Conservation (phyloP, 2,888 invertebrate genomes). For the Rambutsinella grinnellia region DNA sequence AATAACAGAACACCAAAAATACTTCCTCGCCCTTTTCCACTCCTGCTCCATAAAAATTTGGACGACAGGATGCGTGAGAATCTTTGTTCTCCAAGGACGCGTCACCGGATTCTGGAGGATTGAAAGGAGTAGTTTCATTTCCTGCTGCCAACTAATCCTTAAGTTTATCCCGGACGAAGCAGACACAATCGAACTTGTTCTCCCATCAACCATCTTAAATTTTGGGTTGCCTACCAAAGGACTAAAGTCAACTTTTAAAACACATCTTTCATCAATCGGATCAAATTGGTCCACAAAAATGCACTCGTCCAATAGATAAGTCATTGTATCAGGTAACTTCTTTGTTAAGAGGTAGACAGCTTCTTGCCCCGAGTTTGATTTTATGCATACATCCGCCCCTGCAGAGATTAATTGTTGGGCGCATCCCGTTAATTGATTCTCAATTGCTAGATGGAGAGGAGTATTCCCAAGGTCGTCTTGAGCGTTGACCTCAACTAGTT, state of each 20-base stretch:
- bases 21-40: slow-evolving; percentile 60
- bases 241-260: slow-evolving; percentile 57
- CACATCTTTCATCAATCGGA: slow-evolving; percentile 56
- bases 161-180: slow-evolving; percentile 6
- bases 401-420: slow-evolving; percentile 86
- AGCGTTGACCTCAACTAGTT: slow-evolving; percentile 52
- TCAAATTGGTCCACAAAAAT: slow-evolving; percentile 54
- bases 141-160: slow-evolving; percentile 1
- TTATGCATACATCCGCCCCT: slow-evolving; percentile 87
- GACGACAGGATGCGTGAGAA: slow-evolving; percentile 60
- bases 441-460: slow-evolving; percentile 85
- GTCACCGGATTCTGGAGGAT: slow-evolving; percentile 43
- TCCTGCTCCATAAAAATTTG: slow-evolving; percentile 61
- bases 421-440: slow-evolving; percentile 88
- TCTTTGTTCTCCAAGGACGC: slow-evolving; percentile 36
- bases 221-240: slow-evolving; percentile 31
- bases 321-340: slow-evolving; percentile 48
- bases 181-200: slow-evolving; percentile 22
- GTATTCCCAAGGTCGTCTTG: slow-evolving; percentile 90
- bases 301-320: slow-evolving; percentile 49
- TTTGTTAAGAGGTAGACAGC: slow-evolving; percentile 36
- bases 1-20: slow-evolving; percentile 54
- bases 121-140: slow-evolving; percentile 52
- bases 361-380: slow-evolving; percentile 45
- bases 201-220: slow-evolving; percentile 31